Base-by-base conservation (phyloP, 2,888 invertebrate species). In the Polylopha cassiicola region DNA sequence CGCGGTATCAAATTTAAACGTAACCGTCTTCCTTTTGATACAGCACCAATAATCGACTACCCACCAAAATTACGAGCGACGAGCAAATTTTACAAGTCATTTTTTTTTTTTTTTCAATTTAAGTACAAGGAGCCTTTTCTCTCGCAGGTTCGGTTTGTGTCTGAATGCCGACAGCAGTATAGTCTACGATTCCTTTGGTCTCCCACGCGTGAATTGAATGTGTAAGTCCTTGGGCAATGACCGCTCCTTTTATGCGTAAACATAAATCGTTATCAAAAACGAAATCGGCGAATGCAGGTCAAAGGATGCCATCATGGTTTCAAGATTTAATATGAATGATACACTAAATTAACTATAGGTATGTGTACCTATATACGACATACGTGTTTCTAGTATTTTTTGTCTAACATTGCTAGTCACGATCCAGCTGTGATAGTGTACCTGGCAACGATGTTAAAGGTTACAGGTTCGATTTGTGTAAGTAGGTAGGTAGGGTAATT, bases 181-280 rank as follows among this genome's bases (percentile, higher is more conserved):
- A 60, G 64, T 61, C 59, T 63, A 65, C 58, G 57, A 65, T 65
- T 65, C 58, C 60, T 65, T 54, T 54, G 48, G 48, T 57, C 71
- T 65, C 81, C 82, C 78, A 81, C 81, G 68, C 47, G 51, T 53
- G 53, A 61, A 64, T 63, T 64, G 65, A 65, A 58, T 57, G 61
- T 52, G 48, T 46, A 61, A 52, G 59, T 53, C 60, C 71, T 82
- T 82, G 65, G 63, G 72, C 71, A 76, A 74, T 58, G 62, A 56
- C 62, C 65, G 64, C 52, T 50, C 70, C 68, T 58, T 70, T 58
- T 60, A 57, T 27, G 64, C 49, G 28, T 51, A 55, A 51, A 48
- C 44, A 46, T 52, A 44, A 45, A 47, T 50, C 46, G 47, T 49
- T 45, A 53, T 46, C 46, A 51, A 44, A 21, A 54, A 51, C 58